Evolutionary conservation across 1,140 invertebrate genomes (phyloP), one percentile per base, ranked within the genome.

Genomic region (Aphaenogaster ashmeadi): DNA sequence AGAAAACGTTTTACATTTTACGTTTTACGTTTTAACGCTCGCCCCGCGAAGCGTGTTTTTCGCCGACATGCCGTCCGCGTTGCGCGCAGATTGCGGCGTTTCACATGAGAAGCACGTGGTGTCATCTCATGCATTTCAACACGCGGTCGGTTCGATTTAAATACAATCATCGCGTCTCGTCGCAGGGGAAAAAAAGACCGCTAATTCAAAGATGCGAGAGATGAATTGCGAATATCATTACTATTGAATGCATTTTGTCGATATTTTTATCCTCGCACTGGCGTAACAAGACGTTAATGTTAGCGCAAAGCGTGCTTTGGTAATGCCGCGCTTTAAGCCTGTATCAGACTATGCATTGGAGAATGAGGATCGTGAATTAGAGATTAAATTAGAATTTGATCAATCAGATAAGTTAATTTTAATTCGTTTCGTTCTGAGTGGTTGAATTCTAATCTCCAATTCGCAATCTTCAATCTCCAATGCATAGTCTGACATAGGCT

Each of bases 131-230:
- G 60, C 77, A 79, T 66, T 66, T 79, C 27, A 41, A 52, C 21
- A 52, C 47, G 27, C 41, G 36, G 21, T 13, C 21, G 33, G 27
- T 15, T 18, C 41, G 27, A 75, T 84, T 75, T 84, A 74, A 60
- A 84, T 74, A 74, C 69, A 84, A 84, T 84, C 66, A 84, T 84
- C 50, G 56, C 8, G 56, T 47, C 38, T 27, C 41, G 11, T 2
- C 11, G 58, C 27, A 9, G 50, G 15, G 3, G 21, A 18, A 41
- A 11, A 54, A 41, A 36, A 18, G 52, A 41, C 9, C 18, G 15
- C 27, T 21, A 18, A 47, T 66, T 21, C 21, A 47, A 47, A 36
- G 58, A 36, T 3, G 18, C 8, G 58, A 13, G 15, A 79, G 60
- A 66, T 41, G 6, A 79, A n/a, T 50, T 21, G 5, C n/a, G 27